Evolutionary conservation across 2,113 vertebrate species (phyloP), one percentile per base, ranked within the genome.

Genomic region (Xiphophorus hellerii): DNA sequence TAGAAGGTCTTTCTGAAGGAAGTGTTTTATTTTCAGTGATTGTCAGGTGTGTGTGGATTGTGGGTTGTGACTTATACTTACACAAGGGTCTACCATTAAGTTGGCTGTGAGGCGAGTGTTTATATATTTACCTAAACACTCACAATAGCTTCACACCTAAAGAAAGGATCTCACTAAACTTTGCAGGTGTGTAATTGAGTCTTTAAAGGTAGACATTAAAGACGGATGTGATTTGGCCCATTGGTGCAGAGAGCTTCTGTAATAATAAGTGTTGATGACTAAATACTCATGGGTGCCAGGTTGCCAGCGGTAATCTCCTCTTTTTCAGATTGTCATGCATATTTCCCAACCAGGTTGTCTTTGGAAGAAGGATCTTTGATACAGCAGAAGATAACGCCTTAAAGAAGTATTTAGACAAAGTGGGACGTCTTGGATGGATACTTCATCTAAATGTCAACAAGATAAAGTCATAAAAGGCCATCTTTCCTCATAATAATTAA

Each of bases 381-480:
- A 42, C 4, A 10, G 58, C 11, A 48, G 25, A 31, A 65, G 28
- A 28, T 28, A 48, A 78, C 27, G 61, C 73, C 29, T 69, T n/a
- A 37, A 54, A 62, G 9, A 73, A 28, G 30, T 62, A 31, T 73
- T 67, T 13, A 37, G 20, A 71, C 28, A 68, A 37, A 25, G 44
- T 27, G 2, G 25, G 63, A 54, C 15, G 54, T 33, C 2, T 25
- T 69, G 33, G 37, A 75, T 14, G n/a, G 42, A 30, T n/a, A 54
- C 22, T 69, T 42, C 14, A 75, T 76, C 15, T 33, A 64, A 82
- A 83, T 80, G 71, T 71, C 73, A 82, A 15, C 42, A 62, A 69
- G 67, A 81, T 77, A 74, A 82, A 15, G 4, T 44, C 25, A 54
- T 76, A 27, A 78, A 75, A 81, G 62, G 42, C 1, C 27, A 30